Evolutionary conservation across 2,888 invertebrate genomes (phyloP), one percentile per base, ranked within the genome.

Genomic region (Zonitis immaculata): DNA sequence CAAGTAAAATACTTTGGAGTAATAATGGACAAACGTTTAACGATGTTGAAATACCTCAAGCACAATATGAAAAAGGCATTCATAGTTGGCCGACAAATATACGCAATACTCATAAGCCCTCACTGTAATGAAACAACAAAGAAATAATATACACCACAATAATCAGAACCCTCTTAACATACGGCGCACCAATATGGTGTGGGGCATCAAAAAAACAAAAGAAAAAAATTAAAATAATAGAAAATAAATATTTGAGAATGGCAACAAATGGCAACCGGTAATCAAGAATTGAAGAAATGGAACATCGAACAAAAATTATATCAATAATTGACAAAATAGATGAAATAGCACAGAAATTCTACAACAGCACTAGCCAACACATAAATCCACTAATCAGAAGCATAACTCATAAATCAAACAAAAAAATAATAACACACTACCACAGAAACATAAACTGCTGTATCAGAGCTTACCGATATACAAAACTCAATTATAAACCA

Each of bases 1-100:
- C n/a, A n/a, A n/a, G n/a, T n/a, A n/a, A n/a, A n/a, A n/a, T n/a
- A n/a, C n/a, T n/a, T n/a, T n/a, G n/a, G n/a, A n/a, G n/a, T n/a
- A n/a, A n/a, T n/a, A n/a, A n/a, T n/a, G n/a, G n/a, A 16, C 16
- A 57, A 12, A 49, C 8, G n/a, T 52, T 45, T 20, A 42, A 7
- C 5, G n/a, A n/a, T n/a, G n/a, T n/a, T n/a, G n/a, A 48, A 20
- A 42, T 11, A 48, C 14, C 20, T n/a, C n/a, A n/a, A 12, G 11
- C 28, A n/a, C 18, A 7, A 22, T 32, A 26, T 8, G 43, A 0
- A 43, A 49, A 30, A 30, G n/a, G n/a, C n/a, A n/a, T n/a, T n/a
- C n/a, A n/a, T n/a, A n/a, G n/a, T n/a, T n/a, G n/a, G n/a, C n/a
- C n/a, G n/a, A n/a, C n/a, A 16, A n/a, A 16, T 49, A 9, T 49